Evolutionary conservation across 2,888 invertebrate genomes (phyloP).

Genomic region (Eudemis profundana): DNA sequence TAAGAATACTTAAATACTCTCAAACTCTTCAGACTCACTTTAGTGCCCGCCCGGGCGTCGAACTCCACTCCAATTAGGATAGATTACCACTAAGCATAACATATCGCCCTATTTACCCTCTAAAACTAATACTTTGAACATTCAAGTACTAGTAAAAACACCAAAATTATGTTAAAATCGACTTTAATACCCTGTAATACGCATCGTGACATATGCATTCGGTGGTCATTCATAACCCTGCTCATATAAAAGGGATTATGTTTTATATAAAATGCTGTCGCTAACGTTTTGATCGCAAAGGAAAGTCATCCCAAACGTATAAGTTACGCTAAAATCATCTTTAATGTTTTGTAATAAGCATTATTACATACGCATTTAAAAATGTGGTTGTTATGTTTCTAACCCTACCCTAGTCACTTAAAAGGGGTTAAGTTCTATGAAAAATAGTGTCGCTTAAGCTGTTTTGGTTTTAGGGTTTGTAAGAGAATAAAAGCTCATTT

Average conservation of each 20-base stretch:
- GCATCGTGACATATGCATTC: neutral
- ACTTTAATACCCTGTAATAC: neutral
- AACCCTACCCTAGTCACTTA: neutral
- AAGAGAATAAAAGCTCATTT: slow-evolving; percentile 9
- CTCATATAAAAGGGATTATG: no score
- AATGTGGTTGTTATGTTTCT: neutral
- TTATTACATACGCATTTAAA: neutral
- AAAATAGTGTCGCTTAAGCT: neutral
- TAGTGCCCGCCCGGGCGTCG: slow-evolving; percentile 18
- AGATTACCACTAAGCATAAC: slow-evolving; percentile 34
- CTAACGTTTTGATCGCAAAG: no score
- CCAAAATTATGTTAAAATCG: neutral
- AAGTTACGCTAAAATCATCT: neutral
- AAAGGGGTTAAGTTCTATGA: neutral
- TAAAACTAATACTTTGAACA: slow-evolving; percentile 28
- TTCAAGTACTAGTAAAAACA: neutral
- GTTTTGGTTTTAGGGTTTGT: neutral
- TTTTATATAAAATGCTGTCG: no score
- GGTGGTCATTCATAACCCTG: no score
- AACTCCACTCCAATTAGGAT: slow-evolving; percentile 25
- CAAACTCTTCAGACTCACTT: neutral
- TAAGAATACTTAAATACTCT: neutral
- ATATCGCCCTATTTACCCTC: slow-evolving; percentile 29
- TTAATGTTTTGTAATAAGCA: neutral
- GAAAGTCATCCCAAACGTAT: no score